phyloP scores from a whole-genome alignment of 2,888 invertebrate species.

The Hemicrepidius hirtus region DNA sequence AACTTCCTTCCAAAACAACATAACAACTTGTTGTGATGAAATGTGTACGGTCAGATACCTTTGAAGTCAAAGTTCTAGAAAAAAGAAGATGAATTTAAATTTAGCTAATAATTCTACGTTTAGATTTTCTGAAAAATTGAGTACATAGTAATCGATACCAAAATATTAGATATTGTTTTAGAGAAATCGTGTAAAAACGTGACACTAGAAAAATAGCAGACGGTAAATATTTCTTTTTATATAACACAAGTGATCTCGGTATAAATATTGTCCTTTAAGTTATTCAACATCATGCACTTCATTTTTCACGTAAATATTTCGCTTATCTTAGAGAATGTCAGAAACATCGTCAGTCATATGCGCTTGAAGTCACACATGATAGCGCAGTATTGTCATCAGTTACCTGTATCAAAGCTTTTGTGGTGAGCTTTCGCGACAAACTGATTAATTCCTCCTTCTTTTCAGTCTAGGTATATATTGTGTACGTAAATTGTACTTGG shows the following conservation, averaged over 20 bases:
- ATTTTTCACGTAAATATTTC: conserved; percentile 62
- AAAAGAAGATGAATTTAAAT: too few species aligned
- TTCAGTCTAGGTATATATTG: too few species aligned
- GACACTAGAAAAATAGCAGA: conserved; percentile 16
- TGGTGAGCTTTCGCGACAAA: conserved; percentile 7
- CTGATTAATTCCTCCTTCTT: conserved; percentile 16
- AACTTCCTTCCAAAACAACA: too few species aligned
- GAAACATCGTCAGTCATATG: conserved; percentile 60
- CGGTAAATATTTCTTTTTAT: conserved; percentile 40
- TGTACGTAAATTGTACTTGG: neutral
- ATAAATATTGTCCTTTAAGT: conserved; percentile 61
- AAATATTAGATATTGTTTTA: too few species aligned
- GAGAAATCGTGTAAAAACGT: neutral
- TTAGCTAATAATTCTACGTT: too few species aligned
- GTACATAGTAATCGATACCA: too few species aligned
- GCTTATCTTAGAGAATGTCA: conserved; percentile 60
- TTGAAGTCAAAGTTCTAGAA: too few species aligned
- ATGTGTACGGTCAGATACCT: too few species aligned
- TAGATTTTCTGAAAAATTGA: too few species aligned
- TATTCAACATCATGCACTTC: conserved; percentile 64
- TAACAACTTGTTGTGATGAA: too few species aligned
- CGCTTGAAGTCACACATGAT: conserved; percentile 60
- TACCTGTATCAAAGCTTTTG: conserved; percentile 51
- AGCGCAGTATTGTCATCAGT: conserved; percentile 57
- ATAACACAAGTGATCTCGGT: conserved; percentile 45